phyloP scores from a whole-genome alignment of 2,113 vertebrate species.

The Hipposideros armiger region DNA sequence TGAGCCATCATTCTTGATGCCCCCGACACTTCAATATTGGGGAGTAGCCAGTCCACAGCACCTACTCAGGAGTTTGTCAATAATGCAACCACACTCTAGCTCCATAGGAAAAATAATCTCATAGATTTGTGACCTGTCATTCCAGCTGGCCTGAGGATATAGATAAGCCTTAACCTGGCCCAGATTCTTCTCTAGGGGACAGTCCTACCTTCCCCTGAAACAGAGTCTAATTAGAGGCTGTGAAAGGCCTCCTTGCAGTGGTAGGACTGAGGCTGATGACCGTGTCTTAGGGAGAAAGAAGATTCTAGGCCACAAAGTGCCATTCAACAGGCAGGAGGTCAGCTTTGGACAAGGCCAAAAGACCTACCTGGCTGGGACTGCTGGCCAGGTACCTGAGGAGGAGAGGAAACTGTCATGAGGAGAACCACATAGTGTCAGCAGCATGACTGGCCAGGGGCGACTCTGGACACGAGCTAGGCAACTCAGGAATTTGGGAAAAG shows the following conservation, averaged over 20 bases:
- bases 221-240: neutral
- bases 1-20: neutral
- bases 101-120: neutral
- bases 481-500: neutral
- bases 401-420: neutral
- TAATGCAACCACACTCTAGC: neutral
- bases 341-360: neutral
- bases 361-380: neutral
- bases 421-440: neutral
- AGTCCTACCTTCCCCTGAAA: neutral
- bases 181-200: neutral
- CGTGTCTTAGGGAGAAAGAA: neutral
- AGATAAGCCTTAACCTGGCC: neutral
- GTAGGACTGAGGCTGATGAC: neutral
- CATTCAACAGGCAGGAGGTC: neutral
- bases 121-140: neutral
- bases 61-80: neutral
- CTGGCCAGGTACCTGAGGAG: constrained; percentile 12
- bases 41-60: neutral
- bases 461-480: neutral
- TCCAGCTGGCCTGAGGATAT: neutral
- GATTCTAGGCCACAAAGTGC: neutral
- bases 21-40: neutral
- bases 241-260: neutral
- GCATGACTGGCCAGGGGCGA: neutral